Percentiles rank a stretch among this genome's conserved stretches.
phyloP scores from a whole-genome alignment of 2,113 vertebrate genomes.

The Enhydra lutris region DNA sequence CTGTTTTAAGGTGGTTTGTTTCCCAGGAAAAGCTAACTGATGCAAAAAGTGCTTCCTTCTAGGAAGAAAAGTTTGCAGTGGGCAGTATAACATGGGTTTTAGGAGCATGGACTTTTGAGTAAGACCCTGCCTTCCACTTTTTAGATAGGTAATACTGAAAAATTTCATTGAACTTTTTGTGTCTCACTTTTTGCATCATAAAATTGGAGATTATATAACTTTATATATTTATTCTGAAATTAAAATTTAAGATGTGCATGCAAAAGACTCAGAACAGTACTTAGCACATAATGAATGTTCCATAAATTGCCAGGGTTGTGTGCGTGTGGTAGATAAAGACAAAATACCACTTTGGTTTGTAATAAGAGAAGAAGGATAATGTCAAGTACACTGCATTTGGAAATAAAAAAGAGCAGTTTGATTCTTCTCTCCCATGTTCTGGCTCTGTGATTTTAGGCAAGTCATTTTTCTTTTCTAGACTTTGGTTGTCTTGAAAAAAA shows the following conservation, averaged over 20 bases:
- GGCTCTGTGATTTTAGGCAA: neutral
- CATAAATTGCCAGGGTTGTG: neutral
- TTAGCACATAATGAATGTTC: neutral
- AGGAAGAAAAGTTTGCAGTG: neutral
- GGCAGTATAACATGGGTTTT: neutral
- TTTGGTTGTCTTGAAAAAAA: neutral
- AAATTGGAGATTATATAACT: neutral
- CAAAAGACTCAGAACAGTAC: neutral
- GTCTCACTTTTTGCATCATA: neutral
- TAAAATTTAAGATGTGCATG: neutral
- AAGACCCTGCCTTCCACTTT: neutral
- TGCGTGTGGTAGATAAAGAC: neutral
- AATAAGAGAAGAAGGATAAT: neutral
- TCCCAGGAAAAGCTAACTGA: neutral
- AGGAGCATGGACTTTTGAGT: neutral
- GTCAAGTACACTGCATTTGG: neutral
- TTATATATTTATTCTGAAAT: conserved; percentile 7
- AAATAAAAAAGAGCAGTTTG: neutral
- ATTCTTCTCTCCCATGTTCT: neutral
- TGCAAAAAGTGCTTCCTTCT: neutral
- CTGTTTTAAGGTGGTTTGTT: neutral
- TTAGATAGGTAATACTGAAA: neutral
- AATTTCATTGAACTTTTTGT: neutral
- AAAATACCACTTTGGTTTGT: neutral
- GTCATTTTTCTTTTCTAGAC: neutral